Conservation (phyloP, 2,113 vertebrate species). For the Gila orcuttii region DNA sequence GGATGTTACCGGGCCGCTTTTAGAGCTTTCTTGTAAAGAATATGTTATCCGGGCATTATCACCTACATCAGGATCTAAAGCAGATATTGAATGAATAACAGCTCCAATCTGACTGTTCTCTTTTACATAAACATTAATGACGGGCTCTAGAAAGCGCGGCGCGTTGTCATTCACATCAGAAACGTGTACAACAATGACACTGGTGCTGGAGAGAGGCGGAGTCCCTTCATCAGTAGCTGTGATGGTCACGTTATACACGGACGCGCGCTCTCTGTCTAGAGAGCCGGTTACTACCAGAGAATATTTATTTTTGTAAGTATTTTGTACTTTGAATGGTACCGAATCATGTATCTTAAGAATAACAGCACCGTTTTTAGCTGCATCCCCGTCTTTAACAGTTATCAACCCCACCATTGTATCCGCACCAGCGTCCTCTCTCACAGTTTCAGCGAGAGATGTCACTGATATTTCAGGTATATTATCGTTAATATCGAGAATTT, state of each 20-base stretch:
- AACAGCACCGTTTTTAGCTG: slow-evolving; percentile 81
- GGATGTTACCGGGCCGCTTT: slow-evolving; percentile 43
- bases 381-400: slow-evolving; percentile 76
- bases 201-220: slow-evolving; percentile 63
- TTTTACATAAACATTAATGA: slow-evolving; percentile 64
- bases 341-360: slow-evolving; percentile 69
- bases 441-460: slow-evolving; percentile 75
- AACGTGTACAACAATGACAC: slow-evolving; percentile 63
- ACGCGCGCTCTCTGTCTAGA: slow-evolving; percentile 80
- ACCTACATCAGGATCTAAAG: slow-evolving; percentile 66
- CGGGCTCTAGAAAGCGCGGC: slow-evolving; percentile 59
- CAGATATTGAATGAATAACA: slow-evolving; percentile 67
- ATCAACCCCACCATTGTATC: slow-evolving; percentile 84
- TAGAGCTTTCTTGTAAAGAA: slow-evolving; percentile 55
- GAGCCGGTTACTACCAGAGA: slow-evolving; percentile 77
- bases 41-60: slow-evolving; percentile 68
- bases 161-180: slow-evolving; percentile 74
- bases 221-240: slow-evolving; percentile 80
- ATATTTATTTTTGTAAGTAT: slow-evolving; percentile 86
- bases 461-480: slow-evolving; percentile 79
- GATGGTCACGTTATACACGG: slow-evolving; percentile 79
- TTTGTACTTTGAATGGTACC: slow-evolving; percentile 82
- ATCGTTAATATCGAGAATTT: slow-evolving; percentile 76
- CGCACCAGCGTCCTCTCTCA: slow-evolving; percentile 78
- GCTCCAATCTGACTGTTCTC: slow-evolving; percentile 70